Conservation (phyloP, 2,113 vertebrate species). For the Dicaeum eximium region DNA sequence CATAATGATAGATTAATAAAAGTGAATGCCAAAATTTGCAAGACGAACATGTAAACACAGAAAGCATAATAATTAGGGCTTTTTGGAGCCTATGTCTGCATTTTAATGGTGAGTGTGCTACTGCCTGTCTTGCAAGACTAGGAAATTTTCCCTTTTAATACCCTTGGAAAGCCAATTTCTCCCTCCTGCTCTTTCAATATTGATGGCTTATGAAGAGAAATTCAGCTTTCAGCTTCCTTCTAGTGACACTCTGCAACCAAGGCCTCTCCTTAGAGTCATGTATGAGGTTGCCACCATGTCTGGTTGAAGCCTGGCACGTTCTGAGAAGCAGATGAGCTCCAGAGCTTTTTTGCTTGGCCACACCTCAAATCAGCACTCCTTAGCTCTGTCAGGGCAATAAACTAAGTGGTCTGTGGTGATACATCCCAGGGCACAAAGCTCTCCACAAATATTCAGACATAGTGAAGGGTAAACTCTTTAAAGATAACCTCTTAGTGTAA, state of each 20-base stretch:
- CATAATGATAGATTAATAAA: background rate
- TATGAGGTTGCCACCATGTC: background rate
- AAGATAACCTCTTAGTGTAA: background rate
- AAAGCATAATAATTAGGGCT: background rate
- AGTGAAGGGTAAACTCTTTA: background rate
- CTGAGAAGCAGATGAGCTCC: background rate
- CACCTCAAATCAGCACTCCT: background rate
- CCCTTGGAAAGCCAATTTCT: background rate
- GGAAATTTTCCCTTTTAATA: background rate
- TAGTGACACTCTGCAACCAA: background rate
- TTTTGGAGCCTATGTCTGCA: background rate
- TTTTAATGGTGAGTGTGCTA: background rate
- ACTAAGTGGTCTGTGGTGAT: rapidly evolving
- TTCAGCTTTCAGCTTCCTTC: background rate
- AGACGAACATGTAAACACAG: background rate
- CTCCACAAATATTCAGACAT: background rate
- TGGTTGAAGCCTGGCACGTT: background rate
- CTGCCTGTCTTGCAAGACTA: background rate
- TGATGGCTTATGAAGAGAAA: background rate
- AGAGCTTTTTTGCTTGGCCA: background rate
- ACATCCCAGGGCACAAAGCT: background rate
- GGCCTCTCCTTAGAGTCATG: rapidly evolving
- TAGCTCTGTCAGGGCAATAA: background rate
- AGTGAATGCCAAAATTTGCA: background rate
- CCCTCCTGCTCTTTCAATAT: background rate